phyloP scores from a whole-genome alignment of 2,797 vertebrate species.

The Lutjanus campechanus region DNA sequence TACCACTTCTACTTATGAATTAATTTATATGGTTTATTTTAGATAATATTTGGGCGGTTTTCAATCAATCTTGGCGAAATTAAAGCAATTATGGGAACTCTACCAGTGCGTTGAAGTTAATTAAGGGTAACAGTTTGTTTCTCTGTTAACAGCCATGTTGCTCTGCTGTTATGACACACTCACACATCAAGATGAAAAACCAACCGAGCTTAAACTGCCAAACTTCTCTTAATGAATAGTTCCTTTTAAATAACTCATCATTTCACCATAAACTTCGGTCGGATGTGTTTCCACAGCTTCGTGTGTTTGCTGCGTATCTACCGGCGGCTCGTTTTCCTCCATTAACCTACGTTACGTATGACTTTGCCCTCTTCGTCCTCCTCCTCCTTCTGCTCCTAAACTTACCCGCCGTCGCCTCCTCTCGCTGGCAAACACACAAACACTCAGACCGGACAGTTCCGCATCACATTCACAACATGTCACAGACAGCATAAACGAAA shows the following conservation, averaged over 20 bases:
- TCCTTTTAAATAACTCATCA: fast-evolving
- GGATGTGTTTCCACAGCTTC: neutral
- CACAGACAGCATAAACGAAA: fast-evolving
- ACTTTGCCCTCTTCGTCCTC: conserved; percentile 78
- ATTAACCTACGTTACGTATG: conserved; percentile 80
- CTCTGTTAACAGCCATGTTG: conserved; percentile 11
- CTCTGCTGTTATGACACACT: conserved; percentile 6
- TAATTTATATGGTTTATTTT: too few species aligned
- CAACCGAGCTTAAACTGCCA: too few species aligned
- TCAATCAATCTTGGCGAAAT: too few species aligned
- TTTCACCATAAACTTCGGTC: neutral
- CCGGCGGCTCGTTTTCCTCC: conserved; percentile 38
- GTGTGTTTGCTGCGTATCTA: neutral
- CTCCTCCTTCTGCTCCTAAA: conserved; percentile 15
- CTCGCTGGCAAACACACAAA: neutral
- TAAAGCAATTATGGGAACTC: too few species aligned
- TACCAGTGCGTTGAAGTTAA: neutral
- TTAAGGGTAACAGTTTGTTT: neutral
- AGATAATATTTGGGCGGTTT: too few species aligned
- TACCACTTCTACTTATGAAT: too few species aligned
- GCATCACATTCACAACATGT: fast-evolving
- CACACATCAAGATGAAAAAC: neutral
- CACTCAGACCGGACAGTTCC: neutral
- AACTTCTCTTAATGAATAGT: fast-evolving
- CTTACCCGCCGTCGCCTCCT: neutral